Percentiles rank a stretch among this genome's conserved stretches.
phyloP scores from a whole-genome alignment of 35 echinoderm and acorn worm genomes.

The Apostichopus californicus region DNA sequence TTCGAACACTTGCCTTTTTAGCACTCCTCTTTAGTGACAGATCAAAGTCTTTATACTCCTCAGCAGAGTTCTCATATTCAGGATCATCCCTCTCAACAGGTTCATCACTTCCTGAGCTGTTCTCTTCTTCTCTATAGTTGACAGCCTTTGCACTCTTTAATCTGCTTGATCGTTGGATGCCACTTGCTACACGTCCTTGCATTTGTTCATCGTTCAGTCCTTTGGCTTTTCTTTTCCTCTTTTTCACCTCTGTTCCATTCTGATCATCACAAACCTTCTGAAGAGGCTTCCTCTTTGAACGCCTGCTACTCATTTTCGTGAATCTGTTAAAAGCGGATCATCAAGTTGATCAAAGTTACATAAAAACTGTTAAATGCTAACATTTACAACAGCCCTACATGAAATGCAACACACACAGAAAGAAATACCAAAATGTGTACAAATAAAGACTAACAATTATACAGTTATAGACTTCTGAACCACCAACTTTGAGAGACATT shows the following conservation, averaged over 20 bases:
- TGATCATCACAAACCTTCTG: neutral
- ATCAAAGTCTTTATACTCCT: neutral
- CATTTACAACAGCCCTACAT: too few relatives aligned
- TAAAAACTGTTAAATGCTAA: too few relatives aligned
- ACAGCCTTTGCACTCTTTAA: neutral
- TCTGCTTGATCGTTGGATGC: neutral
- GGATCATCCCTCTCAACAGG: neutral
- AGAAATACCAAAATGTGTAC: too few relatives aligned
- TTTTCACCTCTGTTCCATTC: neutral
- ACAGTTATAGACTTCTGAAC: too few relatives aligned
- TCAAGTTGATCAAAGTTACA: neutral
- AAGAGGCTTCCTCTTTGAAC: neutral
- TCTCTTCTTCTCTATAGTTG: neutral
- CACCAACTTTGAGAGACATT: too few relatives aligned
- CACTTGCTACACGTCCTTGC: neutral
- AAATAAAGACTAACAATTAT: too few relatives aligned
- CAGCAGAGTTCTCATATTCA: neutral
- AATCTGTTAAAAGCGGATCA: neutral
- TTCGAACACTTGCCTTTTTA: neutral
- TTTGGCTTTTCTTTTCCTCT: conserved; percentile 24
- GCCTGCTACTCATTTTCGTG: neutral
- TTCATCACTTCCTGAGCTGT: conserved; percentile 6
- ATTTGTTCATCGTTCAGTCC: neutral
- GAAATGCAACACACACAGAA: too few relatives aligned
- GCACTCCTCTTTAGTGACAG: neutral